Percentiles rank a stretch among this genome's conserved stretches.
phyloP scores from a whole-genome alignment of 2,888 invertebrate genomes.

The Sarcophaga rosellei region DNA sequence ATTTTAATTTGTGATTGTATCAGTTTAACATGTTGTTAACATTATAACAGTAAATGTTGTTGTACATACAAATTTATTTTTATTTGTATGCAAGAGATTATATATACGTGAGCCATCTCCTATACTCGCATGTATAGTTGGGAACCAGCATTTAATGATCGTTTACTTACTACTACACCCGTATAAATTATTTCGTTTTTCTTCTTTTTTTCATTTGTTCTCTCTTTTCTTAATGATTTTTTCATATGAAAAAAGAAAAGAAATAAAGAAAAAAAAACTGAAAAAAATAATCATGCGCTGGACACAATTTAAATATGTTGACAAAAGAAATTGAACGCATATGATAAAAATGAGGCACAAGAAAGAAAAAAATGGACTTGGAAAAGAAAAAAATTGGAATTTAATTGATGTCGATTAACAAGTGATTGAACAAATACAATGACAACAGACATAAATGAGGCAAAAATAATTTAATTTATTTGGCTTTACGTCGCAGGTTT shows the following conservation, averaged over 20 bases:
- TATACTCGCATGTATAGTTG: no score
- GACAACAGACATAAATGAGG: background rate
- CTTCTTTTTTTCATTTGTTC: no score
- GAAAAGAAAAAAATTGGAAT: constrained; percentile 17
- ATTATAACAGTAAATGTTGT: constrained; percentile 39
- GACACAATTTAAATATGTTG: constrained; percentile 62
- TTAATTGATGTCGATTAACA: constrained; percentile 64
- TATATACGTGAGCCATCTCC: no score
- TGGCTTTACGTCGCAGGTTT: no score
- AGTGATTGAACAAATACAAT: constrained; percentile 50
- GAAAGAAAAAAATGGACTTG: no score
- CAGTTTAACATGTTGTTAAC: constrained; percentile 67
- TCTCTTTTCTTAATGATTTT: constrained; percentile 42
- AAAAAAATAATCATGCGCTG: background rate
- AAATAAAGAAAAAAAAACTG: background rate
- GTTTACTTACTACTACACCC: constrained; percentile 10
- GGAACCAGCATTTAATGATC: constrained; percentile 28
- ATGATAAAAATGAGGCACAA: no score
- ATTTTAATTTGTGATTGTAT: constrained; percentile 66
- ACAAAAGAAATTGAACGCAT: constrained; percentile 57
- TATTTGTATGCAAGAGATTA: no score
- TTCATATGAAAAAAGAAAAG: no score
- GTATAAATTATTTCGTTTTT: constrained; percentile 37
- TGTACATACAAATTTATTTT: no score
- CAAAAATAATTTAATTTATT: no score